Percentiles rank a stretch among this genome's conserved stretches.
These are phyloP conservation scores for Drosophila anceps DNA, from an alignment of 2,888 invertebrate genomes.

Conservation along the genomic window DNA sequence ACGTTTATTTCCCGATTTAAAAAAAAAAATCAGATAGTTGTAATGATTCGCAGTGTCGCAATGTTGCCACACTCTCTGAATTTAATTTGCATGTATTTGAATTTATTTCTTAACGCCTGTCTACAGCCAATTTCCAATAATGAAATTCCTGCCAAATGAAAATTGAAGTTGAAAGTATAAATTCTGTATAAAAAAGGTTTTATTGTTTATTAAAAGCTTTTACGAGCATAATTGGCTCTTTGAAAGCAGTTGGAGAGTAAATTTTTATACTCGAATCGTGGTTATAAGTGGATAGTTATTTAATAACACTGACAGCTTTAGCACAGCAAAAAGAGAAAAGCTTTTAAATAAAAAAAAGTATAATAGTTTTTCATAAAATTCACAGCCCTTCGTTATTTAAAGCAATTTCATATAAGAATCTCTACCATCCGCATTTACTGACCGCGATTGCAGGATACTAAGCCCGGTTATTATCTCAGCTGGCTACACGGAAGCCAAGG, in stretches of 20 bases:
- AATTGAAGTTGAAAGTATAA: constrained; percentile 28
- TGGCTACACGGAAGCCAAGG: constrained; percentile 13
- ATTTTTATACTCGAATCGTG: not conserved
- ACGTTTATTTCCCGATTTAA: constrained; percentile 38
- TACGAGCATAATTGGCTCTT: not conserved
- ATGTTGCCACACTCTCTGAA: constrained; percentile 17
- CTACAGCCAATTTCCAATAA: constrained; percentile 15
- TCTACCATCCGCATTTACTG: not conserved
- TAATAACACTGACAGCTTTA: not conserved
- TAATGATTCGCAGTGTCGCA: constrained; percentile 16
- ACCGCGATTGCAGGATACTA: constrained; percentile 12
- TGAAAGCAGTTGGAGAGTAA: not conserved
- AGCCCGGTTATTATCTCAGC: constrained; percentile 21
- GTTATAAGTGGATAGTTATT: not conserved
- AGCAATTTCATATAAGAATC: not conserved
- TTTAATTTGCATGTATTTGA: constrained; percentile 56
- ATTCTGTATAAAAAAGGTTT: not conserved
- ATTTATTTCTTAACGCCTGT: constrained; percentile 8
- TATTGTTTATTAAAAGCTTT: not conserved
- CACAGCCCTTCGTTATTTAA: too few relatives aligned
- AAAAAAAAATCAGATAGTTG: constrained; percentile 53
- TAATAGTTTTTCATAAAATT: not conserved
- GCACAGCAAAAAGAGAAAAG: too few relatives aligned
- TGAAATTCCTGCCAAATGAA: constrained; percentile 9
- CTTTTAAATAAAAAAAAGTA: not conserved